Evolutionary conservation across 2,113 vertebrate species (phyloP).

Genomic region (Gorsachius goisagi): DNA sequence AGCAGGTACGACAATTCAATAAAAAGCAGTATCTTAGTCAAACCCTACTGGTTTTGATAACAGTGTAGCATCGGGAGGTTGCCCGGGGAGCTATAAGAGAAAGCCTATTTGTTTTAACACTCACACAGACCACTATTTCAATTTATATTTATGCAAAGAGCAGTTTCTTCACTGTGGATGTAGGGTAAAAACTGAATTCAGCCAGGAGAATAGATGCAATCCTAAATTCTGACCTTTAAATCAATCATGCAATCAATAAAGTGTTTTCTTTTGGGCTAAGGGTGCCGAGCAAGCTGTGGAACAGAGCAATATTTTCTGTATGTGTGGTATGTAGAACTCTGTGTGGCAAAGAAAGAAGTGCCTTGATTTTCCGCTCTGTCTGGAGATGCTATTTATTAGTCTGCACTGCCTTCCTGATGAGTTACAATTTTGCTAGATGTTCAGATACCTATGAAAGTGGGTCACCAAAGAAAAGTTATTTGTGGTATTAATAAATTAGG

Average conservation of each 20-base stretch:
- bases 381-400: slow-evolving; percentile 12
- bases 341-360: neutral
- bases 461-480: slow-evolving; percentile 65
- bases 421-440: slow-evolving; percentile 37
- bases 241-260: neutral
- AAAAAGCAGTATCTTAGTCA: neutral
- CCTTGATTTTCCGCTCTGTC: neutral
- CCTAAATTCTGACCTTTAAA: neutral
- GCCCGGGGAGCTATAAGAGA: neutral
- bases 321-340: neutral
- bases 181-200: neutral
- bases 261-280: neutral
- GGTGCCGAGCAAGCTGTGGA: neutral
- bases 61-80: neutral
- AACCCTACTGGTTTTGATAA: neutral
- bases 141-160: neutral
- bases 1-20: neutral
- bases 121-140: neutral
- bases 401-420: neutral
- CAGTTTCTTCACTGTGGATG: neutral
- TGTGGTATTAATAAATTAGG: slow-evolving; percentile 65
- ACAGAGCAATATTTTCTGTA: neutral
- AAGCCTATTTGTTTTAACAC: neutral
- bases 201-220: neutral
- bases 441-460: slow-evolving; percentile 63